Conservation (phyloP, 2,797 vertebrate species). For the Darevskia mixta region DNA sequence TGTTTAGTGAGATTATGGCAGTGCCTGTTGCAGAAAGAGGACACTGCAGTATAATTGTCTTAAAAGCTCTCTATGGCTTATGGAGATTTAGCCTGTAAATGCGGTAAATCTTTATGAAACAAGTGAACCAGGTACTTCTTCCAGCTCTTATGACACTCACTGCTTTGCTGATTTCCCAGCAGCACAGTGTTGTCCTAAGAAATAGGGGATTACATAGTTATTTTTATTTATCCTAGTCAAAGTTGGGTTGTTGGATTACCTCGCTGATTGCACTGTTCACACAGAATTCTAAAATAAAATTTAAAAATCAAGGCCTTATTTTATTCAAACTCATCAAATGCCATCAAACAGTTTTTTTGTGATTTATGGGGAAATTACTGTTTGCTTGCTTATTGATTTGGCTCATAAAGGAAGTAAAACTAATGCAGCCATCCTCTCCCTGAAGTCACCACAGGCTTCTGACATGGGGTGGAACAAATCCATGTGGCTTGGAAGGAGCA, state of each 20-base stretch:
- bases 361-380: conserved; percentile 55
- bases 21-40: conserved; percentile 56
- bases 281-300: conserved; percentile 7
- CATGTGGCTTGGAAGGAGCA: neutral
- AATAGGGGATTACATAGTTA: rapidly evolving
- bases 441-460: conserved; percentile 5
- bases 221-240: conserved; percentile 1
- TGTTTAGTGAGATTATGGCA: conserved; percentile 53
- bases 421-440: too few species aligned
- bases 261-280: conserved; percentile 43
- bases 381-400: conserved; percentile 59
- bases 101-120: conserved; percentile 56
- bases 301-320: conserved; percentile 14
- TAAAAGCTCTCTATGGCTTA: conserved; percentile 73
- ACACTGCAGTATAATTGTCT: conserved; percentile 69
- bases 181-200: neutral
- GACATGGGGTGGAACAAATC: conserved; percentile 40
- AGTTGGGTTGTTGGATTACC: conserved; percentile 29
- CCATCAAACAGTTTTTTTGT: neutral
- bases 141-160: conserved; percentile 18
- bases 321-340: conserved; percentile 41
- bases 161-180: conserved; percentile 16
- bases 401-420: too few species aligned
- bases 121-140: conserved; percentile 40
- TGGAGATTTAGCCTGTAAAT: conserved; percentile 61